These are phyloP conservation scores for Slavum lentiscoides DNA, from an alignment of 2,888 invertebrate genomes.

Conservation along the genomic window DNA sequence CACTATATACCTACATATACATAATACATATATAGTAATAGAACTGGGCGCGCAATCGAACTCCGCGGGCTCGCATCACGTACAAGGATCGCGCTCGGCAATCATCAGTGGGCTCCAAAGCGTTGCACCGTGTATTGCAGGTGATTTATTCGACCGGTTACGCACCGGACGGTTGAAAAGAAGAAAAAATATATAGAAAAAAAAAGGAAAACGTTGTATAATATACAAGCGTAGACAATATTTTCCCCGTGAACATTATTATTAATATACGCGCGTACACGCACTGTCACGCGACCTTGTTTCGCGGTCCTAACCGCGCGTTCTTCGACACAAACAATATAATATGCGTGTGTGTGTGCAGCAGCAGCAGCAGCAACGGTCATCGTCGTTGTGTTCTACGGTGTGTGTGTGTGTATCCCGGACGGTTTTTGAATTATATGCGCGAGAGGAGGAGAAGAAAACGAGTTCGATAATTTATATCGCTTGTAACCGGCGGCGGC, in stretches of 20 bases:
- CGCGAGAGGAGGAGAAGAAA: not conserved
- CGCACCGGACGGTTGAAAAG: constrained; percentile 9
- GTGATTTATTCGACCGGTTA: constrained; percentile 52
- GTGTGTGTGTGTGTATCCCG: constrained; percentile 11
- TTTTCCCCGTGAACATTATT: constrained; percentile 45
- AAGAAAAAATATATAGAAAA: constrained; percentile 21
- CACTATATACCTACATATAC: constrained; percentile 2
- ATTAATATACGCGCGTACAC: not conserved
- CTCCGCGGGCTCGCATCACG: not conserved
- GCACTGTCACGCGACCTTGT: constrained; percentile 48
- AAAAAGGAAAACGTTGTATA: constrained; percentile 14
- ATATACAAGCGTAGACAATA: constrained; percentile 40
- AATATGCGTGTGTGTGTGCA: not conserved
- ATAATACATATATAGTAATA: constrained; percentile 16
- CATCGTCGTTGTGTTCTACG: too few species aligned
- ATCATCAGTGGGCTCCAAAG: constrained; percentile 49
- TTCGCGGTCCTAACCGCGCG: constrained; percentile 50
- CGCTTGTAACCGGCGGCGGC: constrained; percentile 24
- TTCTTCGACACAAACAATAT: constrained; percentile 37
- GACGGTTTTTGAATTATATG: not conserved
- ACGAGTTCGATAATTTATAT: constrained; percentile 52
- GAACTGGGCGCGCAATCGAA: constrained; percentile 33
- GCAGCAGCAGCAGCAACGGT: too few species aligned
- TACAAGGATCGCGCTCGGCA: not conserved
- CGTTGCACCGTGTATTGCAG: not conserved